Base-by-base conservation (phyloP, 2,797 vertebrate species). In the Enteromius paludinosus region DNA sequence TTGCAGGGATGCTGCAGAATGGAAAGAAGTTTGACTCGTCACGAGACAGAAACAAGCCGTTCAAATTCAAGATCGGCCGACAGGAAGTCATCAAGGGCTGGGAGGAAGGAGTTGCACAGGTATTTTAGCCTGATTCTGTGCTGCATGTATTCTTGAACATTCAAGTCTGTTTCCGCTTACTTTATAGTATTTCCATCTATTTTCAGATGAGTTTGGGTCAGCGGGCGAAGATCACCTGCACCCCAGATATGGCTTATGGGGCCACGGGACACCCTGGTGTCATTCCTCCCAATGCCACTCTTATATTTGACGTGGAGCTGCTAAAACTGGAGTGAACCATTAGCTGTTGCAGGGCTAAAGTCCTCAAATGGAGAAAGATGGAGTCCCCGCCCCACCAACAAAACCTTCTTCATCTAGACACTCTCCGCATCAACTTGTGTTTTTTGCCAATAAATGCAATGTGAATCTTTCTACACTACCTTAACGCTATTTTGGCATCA, bases 1-100 rank as follows among this genome's bases (percentile, higher is more conserved):
- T 90, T 86, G 70, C 93, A 99, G 98, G 98, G 61, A 99, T 98
- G 97, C 92, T 99, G 84, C 98, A 99, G 93, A 99, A 99, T 1
- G 98, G 98, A 78, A 99, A 99, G 93, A 99, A 99, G 93, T 99
- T 99, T 66, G 98, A 99, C 92, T 99, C 98, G 8, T 99, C 98
- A 81, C 95, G 98, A 95, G 98, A 99, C 94, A 95, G 98, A 95
- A 98, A 99, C 95, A 99, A 99, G 88, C 97, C 98, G 82, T 99
- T 99, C 90, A 97, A 96, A 90, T 99, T 99, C 94, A 97, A 96
- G 92, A 96, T 99, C 17, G 98, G 98, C 87, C 94, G 95, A 61
- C 95, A 94, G 88, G 98, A 99, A 94, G 98, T 99, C 88, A 99
- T 99, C 89, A 99, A 98, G 90, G 98, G 98, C 86, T 99, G 98